Base-by-base conservation (phyloP, 2,888 invertebrate species). In the Siphlonurus alternatus region DNA sequence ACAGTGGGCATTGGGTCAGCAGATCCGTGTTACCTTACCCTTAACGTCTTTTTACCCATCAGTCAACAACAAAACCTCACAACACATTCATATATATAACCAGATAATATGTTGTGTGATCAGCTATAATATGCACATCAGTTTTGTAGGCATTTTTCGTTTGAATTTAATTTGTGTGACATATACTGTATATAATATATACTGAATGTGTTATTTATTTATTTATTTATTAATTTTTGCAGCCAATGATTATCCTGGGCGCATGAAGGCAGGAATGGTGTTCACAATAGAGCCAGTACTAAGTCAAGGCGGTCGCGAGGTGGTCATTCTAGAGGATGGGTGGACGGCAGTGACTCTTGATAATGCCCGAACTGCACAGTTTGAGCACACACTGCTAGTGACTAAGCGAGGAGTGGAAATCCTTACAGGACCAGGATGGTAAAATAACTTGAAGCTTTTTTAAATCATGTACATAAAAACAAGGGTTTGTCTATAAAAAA, bases 201-300 rank as follows among this genome's bases (percentile, higher is more conserved):
- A n/a, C n/a, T n/a, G n/a, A n/a, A n/a, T n/a, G n/a, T n/a, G n/a
- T n/a, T n/a, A n/a, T n/a, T n/a, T n/a, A n/a, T n/a, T n/a, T n/a
- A n/a, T n/a, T n/a, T n/a, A n/a, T n/a, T n/a, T n/a, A n/a, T n/a
- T n/a, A n/a, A n/a, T n/a, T n/a, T 64, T 75, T 74, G 63, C 71
- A 87, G 88, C 77, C 68, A 88, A 89, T 71, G 72, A 80, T 63
- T 78, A 81, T 69, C 81, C 82, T 0, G 89, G 88, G 0, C 71
- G 74, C 61, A 94, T 95, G 94, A 73, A 80, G 69, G 76, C 87
- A 2, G 93, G 93, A n/a, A 94, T 94, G 90, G 89, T 90, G 0
- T 96, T 97, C 72, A 97, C 96, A 0, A 89, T 97, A 70, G 96
- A 97, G 73, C 97, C 97, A 10, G 85, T 89, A 7, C 72, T 97